Evolutionary conservation across 1,140 invertebrate species (phyloP), one percentile per base, ranked within the genome.

Genomic region (Bombus picipes): DNA sequence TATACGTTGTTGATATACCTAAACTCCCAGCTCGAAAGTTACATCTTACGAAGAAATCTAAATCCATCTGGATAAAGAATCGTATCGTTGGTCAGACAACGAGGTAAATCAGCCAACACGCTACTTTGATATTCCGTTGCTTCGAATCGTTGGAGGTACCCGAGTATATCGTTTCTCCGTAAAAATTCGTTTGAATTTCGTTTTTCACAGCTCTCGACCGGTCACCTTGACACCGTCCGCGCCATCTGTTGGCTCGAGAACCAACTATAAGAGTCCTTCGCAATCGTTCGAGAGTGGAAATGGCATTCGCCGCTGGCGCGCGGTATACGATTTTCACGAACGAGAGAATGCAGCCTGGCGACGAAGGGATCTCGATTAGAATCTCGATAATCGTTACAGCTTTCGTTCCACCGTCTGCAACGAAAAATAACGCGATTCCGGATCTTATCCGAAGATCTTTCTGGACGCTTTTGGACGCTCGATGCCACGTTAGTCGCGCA

Each of bases 221-320:
- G 81, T 86, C 86, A 88, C 76, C 89, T 91, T 80, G 68, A 41
- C 75, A 89, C 88, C 81, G 37, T 73, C 71, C 72, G 83, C 88
- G 92, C 92, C 92, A 93, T 93, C 92, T 93, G 78, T 92, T 86
- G 88, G 87, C 41, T 59, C 76, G 68, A 47, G 65, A 68, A 32
- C 2, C 80, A 91, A 91, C 59, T 39, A 43, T 62, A 34, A 75
- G 71, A 81, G 87, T 88, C 73, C 80, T 85, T 79, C 66, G 73
- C 68, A 86, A 81, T 81, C 59, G 77, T 74, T 8, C 43, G 22
- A 34, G 68, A 85, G 66, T 84, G 76, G 53, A 79, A 74, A 80
- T 43, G 66, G 62, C 41, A 62, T 88, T 77, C 28, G 76, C 37
- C 37, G 65, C 41, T 53, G 66, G 57, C 66, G 85, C 41, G 85